These are phyloP conservation scores for Globodera rostochiensis DNA, from an alignment of 1,140 invertebrate species.

Conservation along the genomic window DNA sequence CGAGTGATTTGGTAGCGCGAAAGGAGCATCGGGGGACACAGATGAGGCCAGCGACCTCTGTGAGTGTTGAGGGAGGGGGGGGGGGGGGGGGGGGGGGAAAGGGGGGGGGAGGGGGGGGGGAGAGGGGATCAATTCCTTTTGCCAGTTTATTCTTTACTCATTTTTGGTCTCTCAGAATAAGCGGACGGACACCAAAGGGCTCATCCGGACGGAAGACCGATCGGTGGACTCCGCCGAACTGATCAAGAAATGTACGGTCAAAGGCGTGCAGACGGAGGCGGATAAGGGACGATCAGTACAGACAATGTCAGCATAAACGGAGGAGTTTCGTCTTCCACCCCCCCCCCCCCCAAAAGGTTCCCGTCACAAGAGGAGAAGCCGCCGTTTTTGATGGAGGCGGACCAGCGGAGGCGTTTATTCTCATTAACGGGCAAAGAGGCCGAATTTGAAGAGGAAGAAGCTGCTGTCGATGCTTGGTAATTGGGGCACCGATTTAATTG, in stretches of 20 bases:
- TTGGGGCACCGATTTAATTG: too few species aligned
- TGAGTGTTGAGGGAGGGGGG: background rate
- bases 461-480: background rate
- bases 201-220: background rate
- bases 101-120: background rate
- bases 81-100: background rate
- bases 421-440: conserved; percentile 1
- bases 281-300: background rate
- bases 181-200: conserved; percentile 1
- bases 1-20: background rate
- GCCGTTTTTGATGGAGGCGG: background rate
- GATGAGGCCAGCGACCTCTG: conserved; percentile 3
- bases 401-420: background rate
- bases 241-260: background rate
- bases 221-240: background rate
- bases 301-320: background rate
- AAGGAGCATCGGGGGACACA: background rate
- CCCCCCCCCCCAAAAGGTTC: background rate
- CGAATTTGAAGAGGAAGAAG: background rate
- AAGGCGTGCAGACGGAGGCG: background rate
- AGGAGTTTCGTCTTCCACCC: too few species aligned
- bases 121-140: background rate
- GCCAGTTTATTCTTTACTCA: background rate
- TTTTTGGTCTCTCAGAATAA: background rate
- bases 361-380: conserved; percentile 1